Evolutionary conservation across 2,797 vertebrate species (phyloP).

Genomic region (Falco columbarius): DNA sequence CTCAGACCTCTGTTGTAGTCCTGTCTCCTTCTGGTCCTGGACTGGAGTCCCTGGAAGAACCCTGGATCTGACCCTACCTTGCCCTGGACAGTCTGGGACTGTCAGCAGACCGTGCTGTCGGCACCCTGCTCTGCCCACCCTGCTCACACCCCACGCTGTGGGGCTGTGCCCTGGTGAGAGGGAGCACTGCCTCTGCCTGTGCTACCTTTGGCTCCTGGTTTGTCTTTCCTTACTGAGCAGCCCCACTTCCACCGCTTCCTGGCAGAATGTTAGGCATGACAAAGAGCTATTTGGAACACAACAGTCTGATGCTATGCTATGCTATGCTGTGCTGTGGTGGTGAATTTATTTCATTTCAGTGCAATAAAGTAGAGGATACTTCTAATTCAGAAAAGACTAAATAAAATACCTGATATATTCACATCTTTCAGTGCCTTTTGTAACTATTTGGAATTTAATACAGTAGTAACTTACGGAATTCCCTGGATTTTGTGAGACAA

Average conservation of each 20-base stretch:
- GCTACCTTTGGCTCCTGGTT: background rate
- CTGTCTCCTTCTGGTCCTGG: background rate
- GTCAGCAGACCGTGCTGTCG: background rate
- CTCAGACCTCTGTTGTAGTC: background rate
- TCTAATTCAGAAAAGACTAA: background rate
- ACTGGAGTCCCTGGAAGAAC: background rate
- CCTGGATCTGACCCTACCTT: rapidly evolving
- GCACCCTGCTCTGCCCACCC: background rate
- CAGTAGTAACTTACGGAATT: background rate
- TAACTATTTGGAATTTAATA: background rate
- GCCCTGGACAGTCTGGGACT: too few species aligned
- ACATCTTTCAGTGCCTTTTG: background rate
- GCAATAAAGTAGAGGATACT: background rate
- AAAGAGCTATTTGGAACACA: background rate
- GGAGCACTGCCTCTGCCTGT: background rate
- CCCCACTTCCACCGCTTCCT: background rate
- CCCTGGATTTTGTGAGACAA: background rate
- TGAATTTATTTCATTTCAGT: background rate
- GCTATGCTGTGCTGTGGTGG: background rate
- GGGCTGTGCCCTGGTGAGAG: background rate
- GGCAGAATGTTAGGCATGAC: background rate
- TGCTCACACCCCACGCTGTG: background rate
- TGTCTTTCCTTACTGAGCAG: background rate
- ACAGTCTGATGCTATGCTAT: background rate
- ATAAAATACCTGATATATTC: background rate